These are phyloP conservation scores for Chaetorhynchus papuensis DNA, from an alignment of 2,113 vertebrate genomes.

Conservation along the genomic window DNA sequence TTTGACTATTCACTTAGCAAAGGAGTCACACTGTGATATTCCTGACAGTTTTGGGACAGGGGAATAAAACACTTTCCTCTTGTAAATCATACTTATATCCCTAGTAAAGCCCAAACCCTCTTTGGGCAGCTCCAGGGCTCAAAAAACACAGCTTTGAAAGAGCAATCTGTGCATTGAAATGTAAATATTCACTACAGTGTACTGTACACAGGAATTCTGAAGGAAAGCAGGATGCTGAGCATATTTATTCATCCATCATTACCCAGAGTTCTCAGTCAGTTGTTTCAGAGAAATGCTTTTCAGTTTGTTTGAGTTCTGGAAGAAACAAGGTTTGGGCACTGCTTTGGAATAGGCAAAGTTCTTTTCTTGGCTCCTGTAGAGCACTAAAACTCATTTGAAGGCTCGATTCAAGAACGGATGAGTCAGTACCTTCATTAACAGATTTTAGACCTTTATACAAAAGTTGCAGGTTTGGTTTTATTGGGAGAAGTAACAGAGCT, in stretches of 20 bases:
- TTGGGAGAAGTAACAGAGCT: not conserved
- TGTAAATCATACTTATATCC: not conserved
- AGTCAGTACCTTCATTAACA: slow-evolving; percentile 26
- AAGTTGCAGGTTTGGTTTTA: not conserved
- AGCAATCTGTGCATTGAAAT: slow-evolving; percentile 22
- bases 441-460: not conserved
- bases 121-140: not conserved
- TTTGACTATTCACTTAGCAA: not conserved
- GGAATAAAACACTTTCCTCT: not conserved
- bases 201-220: slow-evolving; percentile 8
- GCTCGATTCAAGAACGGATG: slow-evolving; percentile 9
- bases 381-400: not conserved
- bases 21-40: not conserved
- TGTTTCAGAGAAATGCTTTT: slow-evolving; percentile 36
- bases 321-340: slow-evolving; percentile 3
- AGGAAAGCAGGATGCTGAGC: not conserved
- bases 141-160: slow-evolving; percentile 5
- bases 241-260: slow-evolving; percentile 26
- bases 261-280: not conserved
- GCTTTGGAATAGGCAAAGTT: not conserved
- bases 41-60: not conserved
- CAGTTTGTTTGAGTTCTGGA: slow-evolving; percentile 32
- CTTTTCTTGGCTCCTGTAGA: not conserved
- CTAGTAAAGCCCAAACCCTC: not conserved
- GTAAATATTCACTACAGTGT: slow-evolving; percentile 1